A percentile compares a stretch with the other conserved stretches of the same genome.
Evolutionary conservation across 2,888 invertebrate species (phyloP).

Genomic region (Thymelicus sylvestris): DNA sequence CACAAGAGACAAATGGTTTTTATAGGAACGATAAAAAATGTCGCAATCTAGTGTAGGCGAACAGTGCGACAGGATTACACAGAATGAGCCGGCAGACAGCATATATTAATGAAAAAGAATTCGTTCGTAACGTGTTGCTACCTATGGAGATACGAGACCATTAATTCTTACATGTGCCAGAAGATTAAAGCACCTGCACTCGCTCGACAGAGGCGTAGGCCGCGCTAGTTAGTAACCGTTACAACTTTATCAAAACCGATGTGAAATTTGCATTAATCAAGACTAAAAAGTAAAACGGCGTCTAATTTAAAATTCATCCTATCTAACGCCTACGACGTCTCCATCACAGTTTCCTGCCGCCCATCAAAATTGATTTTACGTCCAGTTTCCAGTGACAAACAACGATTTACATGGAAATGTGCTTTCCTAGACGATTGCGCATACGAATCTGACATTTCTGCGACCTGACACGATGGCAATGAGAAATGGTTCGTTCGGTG

Average conservation of each 20-base stretch:
- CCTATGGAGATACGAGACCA: no score
- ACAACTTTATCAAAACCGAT: constrained; percentile 35
- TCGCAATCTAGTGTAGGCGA: constrained; percentile 53
- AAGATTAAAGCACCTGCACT: constrained; percentile 5
- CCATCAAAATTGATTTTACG: constrained; percentile 5
- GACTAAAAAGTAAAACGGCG: neutral
- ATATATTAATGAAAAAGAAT: neutral
- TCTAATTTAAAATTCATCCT: constrained; percentile 16
- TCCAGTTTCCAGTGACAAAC: constrained; percentile 4
- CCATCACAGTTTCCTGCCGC: constrained; percentile 9
- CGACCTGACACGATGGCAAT: constrained; percentile 16
- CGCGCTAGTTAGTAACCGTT: constrained; percentile 12
- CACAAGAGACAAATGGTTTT: constrained; percentile 62
- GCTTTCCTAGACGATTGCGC: neutral
- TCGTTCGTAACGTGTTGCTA: no score
- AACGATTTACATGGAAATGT: constrained; percentile 30
- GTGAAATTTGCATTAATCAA: constrained; percentile 22
- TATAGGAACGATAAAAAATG: constrained; percentile 58
- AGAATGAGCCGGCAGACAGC: constrained; percentile 8
- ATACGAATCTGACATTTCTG: constrained; percentile 29
- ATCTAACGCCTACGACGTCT: constrained; percentile 18
- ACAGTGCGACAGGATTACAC: constrained; percentile 42
- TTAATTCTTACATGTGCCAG: neutral
- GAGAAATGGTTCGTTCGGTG: constrained; percentile 38
- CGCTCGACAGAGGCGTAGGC: no score